Percentiles rank a stretch among this genome's conserved stretches.
These are phyloP conservation scores for Tragelaphus scriptus DNA, from an alignment of 2,113 vertebrate species.

Conservation along the genomic window DNA sequence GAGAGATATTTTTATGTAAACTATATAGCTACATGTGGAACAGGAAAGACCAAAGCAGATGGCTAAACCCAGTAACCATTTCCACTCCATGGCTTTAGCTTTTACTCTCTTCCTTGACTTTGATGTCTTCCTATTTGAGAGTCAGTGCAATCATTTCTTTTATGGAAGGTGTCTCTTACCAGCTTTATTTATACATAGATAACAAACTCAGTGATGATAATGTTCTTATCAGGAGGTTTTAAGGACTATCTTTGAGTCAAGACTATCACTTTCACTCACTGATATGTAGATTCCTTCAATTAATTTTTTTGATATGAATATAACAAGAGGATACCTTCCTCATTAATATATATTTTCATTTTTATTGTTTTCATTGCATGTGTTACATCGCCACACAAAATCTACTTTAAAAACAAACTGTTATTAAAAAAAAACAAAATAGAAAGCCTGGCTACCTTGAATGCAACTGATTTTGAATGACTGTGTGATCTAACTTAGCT, in stretches of 20 bases:
- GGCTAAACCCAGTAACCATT: conserved; percentile 53
- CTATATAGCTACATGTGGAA: conserved; percentile 59
- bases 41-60: conserved; percentile 65
- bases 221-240: neutral
- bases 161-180: neutral
- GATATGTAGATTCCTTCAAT: neutral
- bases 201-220: neutral
- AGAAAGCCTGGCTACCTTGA: neutral
- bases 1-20: conserved; percentile 69
- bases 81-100: conserved; percentile 3
- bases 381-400: neutral
- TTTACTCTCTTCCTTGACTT: conserved; percentile 29
- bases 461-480: neutral
- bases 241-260: neutral
- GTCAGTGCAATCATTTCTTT: neutral
- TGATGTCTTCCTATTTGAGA: conserved; percentile 18
- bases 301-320: neutral
- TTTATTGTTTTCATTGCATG: neutral
- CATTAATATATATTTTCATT: neutral
- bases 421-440: neutral
- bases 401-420: neutral
- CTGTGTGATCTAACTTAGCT: neutral
- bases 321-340: neutral
- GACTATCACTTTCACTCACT: neutral
- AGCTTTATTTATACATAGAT: neutral